Base-by-base conservation (phyloP, 2,888 invertebrate genomes). In the Pachliopta kotzebuea region DNA sequence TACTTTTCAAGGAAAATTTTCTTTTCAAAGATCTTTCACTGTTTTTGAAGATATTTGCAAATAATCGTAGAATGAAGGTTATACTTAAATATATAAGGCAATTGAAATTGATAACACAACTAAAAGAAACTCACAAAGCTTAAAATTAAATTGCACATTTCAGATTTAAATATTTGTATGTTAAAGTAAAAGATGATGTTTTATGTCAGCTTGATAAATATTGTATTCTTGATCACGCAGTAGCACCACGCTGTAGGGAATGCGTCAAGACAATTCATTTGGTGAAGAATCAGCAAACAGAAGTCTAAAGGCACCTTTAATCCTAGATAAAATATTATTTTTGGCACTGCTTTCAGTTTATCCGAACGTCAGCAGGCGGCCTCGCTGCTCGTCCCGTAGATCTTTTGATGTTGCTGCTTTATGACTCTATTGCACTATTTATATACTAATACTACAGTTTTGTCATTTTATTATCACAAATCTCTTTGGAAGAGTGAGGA, bases 381-480 rank as follows among this genome's bases (percentile, higher is more conserved):
- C 56, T 37, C 58, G 53, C 50, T 6, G 50, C 49, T 55, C 55
- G 37, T 50, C 42, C 63, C 50, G 29, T 23, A n/a, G n/a, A 45
- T 45, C 56, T 53, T 65, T 65, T 61, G 56, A 65, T 65, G 57
- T 56, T 31, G 26, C n/a, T 26, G 29, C 20, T 65, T 65, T 62
- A 66, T 63, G 56, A 58, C 61, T 66, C 53, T 61, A 59, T 65
- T 65, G 58, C 56, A 63, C 54, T 56, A 60, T 45, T 29, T 56
- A 56, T 56, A 29, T 56, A 11, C 42, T 4, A 45, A 31, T 59
- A 49, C n/a, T 31, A n/a, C n/a, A 23, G 50, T 17, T 14, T 49
- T 62, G 50, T 50, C 54, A 23, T 11, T 37, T 37, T 37, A 3
- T n/a, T 60, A n/a, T 54, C 53, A 31, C 53, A 31, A 26, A 17